A percentile compares a stretch with the other conserved stretches of the same genome.
phyloP scores from a whole-genome alignment of 2,888 invertebrate species.

The Tachina fera region DNA sequence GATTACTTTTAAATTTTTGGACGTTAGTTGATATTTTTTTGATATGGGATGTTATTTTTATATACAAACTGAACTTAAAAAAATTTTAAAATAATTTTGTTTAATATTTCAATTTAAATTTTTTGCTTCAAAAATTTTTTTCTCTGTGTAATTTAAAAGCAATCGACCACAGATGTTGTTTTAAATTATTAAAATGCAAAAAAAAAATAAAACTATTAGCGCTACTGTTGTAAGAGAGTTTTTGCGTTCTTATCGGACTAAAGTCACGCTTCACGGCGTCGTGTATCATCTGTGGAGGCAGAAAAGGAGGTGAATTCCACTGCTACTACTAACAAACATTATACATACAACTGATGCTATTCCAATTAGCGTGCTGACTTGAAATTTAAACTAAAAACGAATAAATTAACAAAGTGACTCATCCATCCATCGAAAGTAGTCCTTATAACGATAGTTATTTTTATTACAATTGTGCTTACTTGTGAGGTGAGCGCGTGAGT shows the following conservation, averaged over 20 bases:
- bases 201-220: constrained; percentile 53
- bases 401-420: constrained; percentile 69
- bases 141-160: constrained; percentile 36
- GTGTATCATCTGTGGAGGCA: constrained; percentile 48
- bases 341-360: constrained; percentile 65
- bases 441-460: constrained; percentile 48
- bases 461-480: not conserved
- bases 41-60: no score
- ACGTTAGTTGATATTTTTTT: no score
- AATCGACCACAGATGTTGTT: constrained; percentile 67
- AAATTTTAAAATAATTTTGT: no score
- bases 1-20: no score
- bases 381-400: constrained; percentile 42
- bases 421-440: constrained; percentile 50
- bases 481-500: not conserved
- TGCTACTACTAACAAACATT: constrained; percentile 26
- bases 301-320: constrained; percentile 56
- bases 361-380: constrained; percentile 72
- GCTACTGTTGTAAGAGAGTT: constrained; percentile 55
- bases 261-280: constrained; percentile 79
- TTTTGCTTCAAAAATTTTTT: constrained; percentile 6
- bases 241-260: constrained; percentile 79
- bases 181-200: constrained; percentile 60
- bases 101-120: no score
- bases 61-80: no score